These are phyloP conservation scores for Squalus acanthias DNA, from an alignment of 2,797 vertebrate genomes.

Conservation along the genomic window DNA sequence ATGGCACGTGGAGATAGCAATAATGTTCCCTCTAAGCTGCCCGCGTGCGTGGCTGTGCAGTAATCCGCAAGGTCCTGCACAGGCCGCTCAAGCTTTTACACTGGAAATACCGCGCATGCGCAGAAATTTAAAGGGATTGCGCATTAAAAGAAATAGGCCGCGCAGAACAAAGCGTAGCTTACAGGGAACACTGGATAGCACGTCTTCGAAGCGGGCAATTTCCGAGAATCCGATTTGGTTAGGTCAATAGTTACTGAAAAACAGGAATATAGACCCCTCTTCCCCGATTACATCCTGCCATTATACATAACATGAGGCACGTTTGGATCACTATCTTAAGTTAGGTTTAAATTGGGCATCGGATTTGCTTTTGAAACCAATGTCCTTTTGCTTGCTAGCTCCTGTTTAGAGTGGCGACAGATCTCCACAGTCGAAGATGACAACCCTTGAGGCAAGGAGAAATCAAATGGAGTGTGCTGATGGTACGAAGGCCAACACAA, in stretches of 20 bases:
- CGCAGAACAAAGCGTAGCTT: too few species aligned
- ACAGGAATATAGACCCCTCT: not conserved
- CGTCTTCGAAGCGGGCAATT: not conserved
- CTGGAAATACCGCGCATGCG: too few species aligned
- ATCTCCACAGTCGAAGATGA: not conserved
- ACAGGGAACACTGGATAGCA: not conserved
- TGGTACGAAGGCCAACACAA: not conserved
- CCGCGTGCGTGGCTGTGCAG: too few species aligned
- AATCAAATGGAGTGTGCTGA: not conserved
- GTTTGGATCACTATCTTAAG: not conserved
- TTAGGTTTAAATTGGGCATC: not conserved
- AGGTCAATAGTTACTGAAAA: not conserved
- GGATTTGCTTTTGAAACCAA: not conserved
- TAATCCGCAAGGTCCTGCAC: too few species aligned
- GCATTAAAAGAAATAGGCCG: too few species aligned
- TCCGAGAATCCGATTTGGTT: not conserved
- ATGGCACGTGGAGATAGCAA: not conserved
- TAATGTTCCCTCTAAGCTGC: too few species aligned
- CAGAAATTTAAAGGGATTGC: too few species aligned
- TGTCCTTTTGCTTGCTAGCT: not conserved
- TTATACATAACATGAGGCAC: not conserved
- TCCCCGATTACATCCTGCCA: not conserved
- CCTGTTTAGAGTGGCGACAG: not conserved
- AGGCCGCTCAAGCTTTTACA: too few species aligned
- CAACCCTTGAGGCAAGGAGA: not conserved